Conservation (phyloP, 2,113 vertebrate species). For the Leptodactylus fuscus region DNA sequence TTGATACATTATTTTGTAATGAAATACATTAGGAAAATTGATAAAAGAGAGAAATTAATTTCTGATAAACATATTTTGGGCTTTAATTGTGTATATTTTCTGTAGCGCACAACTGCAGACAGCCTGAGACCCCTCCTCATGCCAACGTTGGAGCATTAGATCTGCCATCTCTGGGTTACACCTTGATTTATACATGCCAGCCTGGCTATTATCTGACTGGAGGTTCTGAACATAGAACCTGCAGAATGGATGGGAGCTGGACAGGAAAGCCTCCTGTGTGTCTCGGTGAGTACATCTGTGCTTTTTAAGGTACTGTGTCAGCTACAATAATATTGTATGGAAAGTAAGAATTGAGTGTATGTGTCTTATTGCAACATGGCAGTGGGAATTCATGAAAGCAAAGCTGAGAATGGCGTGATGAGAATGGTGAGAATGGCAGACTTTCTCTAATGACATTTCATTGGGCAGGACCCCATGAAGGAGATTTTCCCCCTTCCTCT, state of each 20-base stretch:
- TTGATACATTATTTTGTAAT: too few relatives aligned
- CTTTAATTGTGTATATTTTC: slow-evolving; percentile 39
- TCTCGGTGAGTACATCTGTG: slow-evolving; percentile 75
- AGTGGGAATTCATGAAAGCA: not conserved
- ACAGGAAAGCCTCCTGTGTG: slow-evolving; percentile 94
- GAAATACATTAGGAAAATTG: too few relatives aligned
- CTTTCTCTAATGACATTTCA: not conserved
- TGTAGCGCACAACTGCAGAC: slow-evolving; percentile 92
- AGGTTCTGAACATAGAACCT: slow-evolving; percentile 96
- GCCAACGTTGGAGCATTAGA: slow-evolving; percentile 93
- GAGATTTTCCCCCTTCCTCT: not conserved
- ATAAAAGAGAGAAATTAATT: too few relatives aligned
- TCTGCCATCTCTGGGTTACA: slow-evolving; percentile 95
- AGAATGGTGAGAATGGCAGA: too few relatives aligned
- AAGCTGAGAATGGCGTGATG: too few relatives aligned
- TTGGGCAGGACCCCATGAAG: not conserved
- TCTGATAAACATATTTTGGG: too few relatives aligned
- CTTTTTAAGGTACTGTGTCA: not conserved
- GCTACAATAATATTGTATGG: not conserved
- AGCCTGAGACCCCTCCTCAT: slow-evolving; percentile 89
- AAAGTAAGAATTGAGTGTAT: not conserved
- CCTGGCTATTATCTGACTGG: slow-evolving; percentile 91
- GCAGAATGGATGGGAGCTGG: slow-evolving; percentile 96
- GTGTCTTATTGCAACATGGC: too few relatives aligned
- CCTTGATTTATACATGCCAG: slow-evolving; percentile 96